phyloP scores from a whole-genome alignment of 2,797 vertebrate species.

The Zenarchopterus dispar region DNA sequence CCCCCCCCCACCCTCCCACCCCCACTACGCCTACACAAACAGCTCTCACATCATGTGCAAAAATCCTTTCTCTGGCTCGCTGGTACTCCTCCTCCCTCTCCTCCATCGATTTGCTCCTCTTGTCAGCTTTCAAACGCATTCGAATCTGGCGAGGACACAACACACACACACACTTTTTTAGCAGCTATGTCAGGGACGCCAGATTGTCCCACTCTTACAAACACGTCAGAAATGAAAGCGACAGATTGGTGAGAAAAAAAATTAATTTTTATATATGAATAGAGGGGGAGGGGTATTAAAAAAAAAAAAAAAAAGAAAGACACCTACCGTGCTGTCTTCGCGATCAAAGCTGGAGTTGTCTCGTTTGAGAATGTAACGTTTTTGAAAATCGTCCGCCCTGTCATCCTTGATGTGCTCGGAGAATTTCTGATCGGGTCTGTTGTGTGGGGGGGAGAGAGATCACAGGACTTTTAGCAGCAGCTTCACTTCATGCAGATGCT shows the following conservation, averaged over 20 bases:
- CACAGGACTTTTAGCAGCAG: conserved; percentile 47
- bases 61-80: conserved; percentile 96
- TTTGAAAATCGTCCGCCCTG: conserved; percentile 96
- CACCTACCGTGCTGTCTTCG: conserved; percentile 86
- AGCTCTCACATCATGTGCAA: conserved; percentile 94
- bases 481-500: conserved; percentile 63
- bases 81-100: conserved; percentile 98
- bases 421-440: conserved; percentile 99
- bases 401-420: conserved; percentile 99
- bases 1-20: not conserved
- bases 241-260: conserved; percentile 62
- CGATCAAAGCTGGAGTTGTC: conserved; percentile 98
- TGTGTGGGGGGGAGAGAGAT: conserved; percentile 33
- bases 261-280: not conserved
- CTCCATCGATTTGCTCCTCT: conserved; percentile 99
- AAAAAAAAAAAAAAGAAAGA: conserved; percentile 32
- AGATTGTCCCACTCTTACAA: conserved; percentile 76
- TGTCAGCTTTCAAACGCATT: conserved; percentile 97
- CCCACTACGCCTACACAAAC: conserved; percentile 65
- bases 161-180: conserved; percentile 48
- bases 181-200: conserved; percentile 68
- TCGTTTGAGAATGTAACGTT: conserved; percentile 98
- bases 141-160: conserved; percentile 87
- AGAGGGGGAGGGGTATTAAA: no score
- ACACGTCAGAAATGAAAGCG: conserved; percentile 74